Evolutionary conservation across 1,140 invertebrate species (phyloP).

Genomic region (Drosophila athabasca): DNA sequence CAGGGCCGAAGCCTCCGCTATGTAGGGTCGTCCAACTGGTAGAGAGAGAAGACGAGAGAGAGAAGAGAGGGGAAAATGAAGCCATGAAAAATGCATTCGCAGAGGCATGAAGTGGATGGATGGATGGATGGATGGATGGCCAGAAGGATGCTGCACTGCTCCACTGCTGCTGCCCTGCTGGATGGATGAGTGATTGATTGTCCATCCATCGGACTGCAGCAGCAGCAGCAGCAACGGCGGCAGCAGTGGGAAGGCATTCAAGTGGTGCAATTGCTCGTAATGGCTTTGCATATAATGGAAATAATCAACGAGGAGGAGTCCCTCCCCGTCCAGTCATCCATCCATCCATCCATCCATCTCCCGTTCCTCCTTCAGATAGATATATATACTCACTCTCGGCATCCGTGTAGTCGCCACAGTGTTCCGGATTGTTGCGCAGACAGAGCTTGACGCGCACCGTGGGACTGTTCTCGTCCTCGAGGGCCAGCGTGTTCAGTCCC

Average conservation of each 20-base stretch:
- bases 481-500: conserved; percentile 84
- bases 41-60: background rate
- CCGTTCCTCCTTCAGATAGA: too few species aligned
- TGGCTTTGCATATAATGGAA: conserved; percentile 80
- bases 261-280: conserved; percentile 75
- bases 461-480: conserved; percentile 86
- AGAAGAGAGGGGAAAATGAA: conserved; percentile 54
- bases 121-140: conserved; percentile 34
- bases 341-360: background rate
- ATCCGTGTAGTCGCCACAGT: conserved; percentile 92
- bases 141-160: conserved; percentile 5
- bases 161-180: conserved; percentile 17
- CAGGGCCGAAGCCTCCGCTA: conserved; percentile 90
- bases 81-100: conserved; percentile 77
- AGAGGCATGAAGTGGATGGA: conserved; percentile 64
- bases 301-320: conserved; percentile 38
- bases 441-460: conserved; percentile 91
- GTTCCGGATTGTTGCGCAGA: conserved; percentile 89
- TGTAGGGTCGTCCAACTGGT: conserved; percentile 91
- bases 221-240: conserved; percentile 9
- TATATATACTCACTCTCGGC: conserved; percentile 89
- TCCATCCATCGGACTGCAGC: conserved; percentile 37
- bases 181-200: conserved; percentile 49
- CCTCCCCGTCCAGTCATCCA: conserved; percentile 6
- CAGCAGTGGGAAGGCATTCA: conserved; percentile 18